These are phyloP conservation scores for Muscicapa comitata DNA, from an alignment of 2,797 vertebrate species.

Conservation along the genomic window DNA sequence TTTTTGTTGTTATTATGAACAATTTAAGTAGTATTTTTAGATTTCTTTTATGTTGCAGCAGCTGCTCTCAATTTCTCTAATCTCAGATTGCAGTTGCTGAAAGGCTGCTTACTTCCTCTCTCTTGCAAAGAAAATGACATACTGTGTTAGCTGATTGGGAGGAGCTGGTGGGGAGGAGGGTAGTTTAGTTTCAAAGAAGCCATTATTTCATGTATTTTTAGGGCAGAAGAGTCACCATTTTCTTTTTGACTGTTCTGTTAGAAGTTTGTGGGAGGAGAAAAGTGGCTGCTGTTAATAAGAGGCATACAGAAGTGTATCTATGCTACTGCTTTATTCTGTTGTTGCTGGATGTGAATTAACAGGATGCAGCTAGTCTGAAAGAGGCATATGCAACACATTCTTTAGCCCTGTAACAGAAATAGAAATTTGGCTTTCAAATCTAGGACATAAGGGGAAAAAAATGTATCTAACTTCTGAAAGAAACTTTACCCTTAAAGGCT, in stretches of 20 bases:
- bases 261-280: background rate
- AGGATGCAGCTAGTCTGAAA: background rate
- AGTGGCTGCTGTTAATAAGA: background rate
- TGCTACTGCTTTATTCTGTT: background rate
- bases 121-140: constrained; percentile 40
- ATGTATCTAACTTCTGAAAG: background rate
- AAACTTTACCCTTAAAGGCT: background rate
- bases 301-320: background rate
- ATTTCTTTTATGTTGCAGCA: constrained; percentile 57
- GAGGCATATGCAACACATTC: background rate
- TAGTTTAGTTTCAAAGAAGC: constrained; percentile 7
- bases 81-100: constrained; percentile 22
- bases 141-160: background rate
- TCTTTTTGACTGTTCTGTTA: constrained; percentile 4
- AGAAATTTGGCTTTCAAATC: background rate
- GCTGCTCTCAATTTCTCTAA: constrained; percentile 40
- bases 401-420: background rate
- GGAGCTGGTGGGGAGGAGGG: background rate
- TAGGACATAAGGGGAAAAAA: background rate
- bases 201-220: constrained; percentile 30
- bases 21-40: constrained; percentile 64
- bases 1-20: constrained; percentile 1
- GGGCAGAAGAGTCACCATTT: constrained; percentile 20
- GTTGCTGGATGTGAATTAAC: background rate
- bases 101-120: constrained; percentile 44